phyloP scores from a whole-genome alignment of 2,888 invertebrate species.

The Caenorhabditis auriculariae region DNA sequence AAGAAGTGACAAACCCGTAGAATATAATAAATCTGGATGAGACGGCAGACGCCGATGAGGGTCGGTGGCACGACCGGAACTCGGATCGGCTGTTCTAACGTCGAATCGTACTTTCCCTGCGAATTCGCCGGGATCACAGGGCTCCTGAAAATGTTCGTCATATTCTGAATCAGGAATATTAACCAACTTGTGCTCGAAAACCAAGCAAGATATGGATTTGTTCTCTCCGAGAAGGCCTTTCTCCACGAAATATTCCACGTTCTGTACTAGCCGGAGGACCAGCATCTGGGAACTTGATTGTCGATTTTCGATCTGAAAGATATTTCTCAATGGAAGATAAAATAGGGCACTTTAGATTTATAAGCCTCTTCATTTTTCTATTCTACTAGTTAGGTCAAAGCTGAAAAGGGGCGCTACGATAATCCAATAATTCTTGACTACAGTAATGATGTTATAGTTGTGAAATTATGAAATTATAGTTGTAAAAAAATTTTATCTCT shows the following conservation, averaged over 20 bases:
- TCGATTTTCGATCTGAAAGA: constrained; percentile 45
- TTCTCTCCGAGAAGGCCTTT: constrained; percentile 75
- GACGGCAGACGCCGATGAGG: constrained; percentile 74
- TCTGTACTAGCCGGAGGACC: constrained; percentile 63
- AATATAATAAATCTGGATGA: constrained; percentile 76
- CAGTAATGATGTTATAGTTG: no score
- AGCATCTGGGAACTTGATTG: constrained; percentile 39
- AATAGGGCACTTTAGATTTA: no score
- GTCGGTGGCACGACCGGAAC: constrained; percentile 78
- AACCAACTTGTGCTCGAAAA: constrained; percentile 72
- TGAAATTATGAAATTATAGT: background rate
- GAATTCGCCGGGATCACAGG: constrained; percentile 53
- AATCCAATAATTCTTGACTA: no score
- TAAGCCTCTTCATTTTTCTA: no score
- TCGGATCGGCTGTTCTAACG: constrained; percentile 71
- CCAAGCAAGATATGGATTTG: constrained; percentile 74
- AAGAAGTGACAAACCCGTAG: constrained; percentile 71
- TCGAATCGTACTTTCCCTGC: constrained; percentile 70
- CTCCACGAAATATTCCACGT: constrained; percentile 78
- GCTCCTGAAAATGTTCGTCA: constrained; percentile 28
- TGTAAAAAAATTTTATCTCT: background rate
- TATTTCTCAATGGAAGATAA: no score
- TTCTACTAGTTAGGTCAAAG: no score
- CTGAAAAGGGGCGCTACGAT: no score
- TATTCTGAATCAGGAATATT: background rate